Percentiles rank a stretch among this genome's conserved stretches.
Conservation (phyloP, 1,140 invertebrate genomes). For the Conus ventricosus region DNA sequence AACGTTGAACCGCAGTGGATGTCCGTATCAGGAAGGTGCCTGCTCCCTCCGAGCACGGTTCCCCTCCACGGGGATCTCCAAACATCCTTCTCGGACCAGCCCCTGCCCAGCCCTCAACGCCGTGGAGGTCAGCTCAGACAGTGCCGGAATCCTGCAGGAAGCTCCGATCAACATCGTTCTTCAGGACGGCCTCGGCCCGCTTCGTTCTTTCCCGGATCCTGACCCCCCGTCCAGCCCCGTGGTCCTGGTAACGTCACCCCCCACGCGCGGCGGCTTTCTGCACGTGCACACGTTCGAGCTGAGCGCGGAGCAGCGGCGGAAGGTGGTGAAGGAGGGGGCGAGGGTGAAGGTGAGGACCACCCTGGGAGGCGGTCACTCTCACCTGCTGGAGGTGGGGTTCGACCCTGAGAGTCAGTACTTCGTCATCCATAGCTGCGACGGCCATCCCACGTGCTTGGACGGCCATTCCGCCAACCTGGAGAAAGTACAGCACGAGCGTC, state of each 20-base stretch:
- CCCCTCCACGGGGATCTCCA: neutral
- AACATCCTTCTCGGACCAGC: neutral
- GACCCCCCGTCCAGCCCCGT: neutral
- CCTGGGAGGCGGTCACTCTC: constrained; percentile 45
- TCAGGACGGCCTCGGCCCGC: neutral
- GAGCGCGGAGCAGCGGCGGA: constrained; percentile 38
- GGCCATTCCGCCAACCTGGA: constrained; percentile 41
- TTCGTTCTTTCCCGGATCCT: neutral
- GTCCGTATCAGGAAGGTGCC: neutral
- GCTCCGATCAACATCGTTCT: no score
- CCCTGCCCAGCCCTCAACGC: neutral
- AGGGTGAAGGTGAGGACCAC: constrained; percentile 37
- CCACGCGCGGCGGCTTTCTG: constrained; percentile 35
- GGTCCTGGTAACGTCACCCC: constrained; percentile 22
- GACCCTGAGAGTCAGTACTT: constrained; percentile 38
- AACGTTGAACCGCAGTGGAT: neutral
- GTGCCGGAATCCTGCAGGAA: neutral
- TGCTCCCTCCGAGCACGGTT: neutral
- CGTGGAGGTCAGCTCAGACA: neutral
- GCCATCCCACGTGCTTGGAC: constrained; percentile 44
- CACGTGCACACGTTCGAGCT: constrained; percentile 45
- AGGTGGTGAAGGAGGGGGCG: constrained; percentile 4
- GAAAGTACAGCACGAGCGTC: neutral
- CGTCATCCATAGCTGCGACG: constrained; percentile 43
- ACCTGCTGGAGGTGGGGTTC: constrained; percentile 40